A percentile compares a stretch with the other conserved stretches of the same genome.
phyloP scores from a whole-genome alignment of 2,797 vertebrate species.

The Pachyuromys duprasi region DNA sequence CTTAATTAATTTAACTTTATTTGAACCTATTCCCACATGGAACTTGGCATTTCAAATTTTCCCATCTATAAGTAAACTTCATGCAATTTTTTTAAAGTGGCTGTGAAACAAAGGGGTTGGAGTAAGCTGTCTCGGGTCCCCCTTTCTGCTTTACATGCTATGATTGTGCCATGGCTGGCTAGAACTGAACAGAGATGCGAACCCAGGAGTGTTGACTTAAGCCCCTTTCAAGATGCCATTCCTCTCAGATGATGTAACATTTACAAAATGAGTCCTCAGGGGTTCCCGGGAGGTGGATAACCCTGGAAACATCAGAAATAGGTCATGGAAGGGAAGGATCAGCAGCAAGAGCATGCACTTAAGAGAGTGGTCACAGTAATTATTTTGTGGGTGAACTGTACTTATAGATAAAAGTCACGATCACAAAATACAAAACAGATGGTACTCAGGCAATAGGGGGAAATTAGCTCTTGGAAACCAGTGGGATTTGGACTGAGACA shows the following conservation, averaged over 20 bases:
- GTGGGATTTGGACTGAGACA: constrained; percentile 63
- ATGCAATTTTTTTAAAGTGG: not conserved
- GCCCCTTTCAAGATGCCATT: constrained; percentile 55
- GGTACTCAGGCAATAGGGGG: constrained; percentile 47
- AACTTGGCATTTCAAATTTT: constrained; percentile 50
- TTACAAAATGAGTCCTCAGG: constrained; percentile 69
- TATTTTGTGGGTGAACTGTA: constrained; percentile 72
- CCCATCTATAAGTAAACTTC: constrained; percentile 42
- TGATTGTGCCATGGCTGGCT: constrained; percentile 2
- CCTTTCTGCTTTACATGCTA: constrained; percentile 39
- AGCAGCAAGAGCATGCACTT: constrained; percentile 58
- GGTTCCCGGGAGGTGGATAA: constrained; percentile 56
- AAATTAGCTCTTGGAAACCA: constrained; percentile 67
- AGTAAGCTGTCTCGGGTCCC: constrained; percentile 10
- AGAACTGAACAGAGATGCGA: constrained; percentile 30
- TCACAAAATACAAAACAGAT: constrained; percentile 78
- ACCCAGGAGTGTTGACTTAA: constrained; percentile 54
- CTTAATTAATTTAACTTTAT: constrained; percentile 70
- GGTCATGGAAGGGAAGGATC: constrained; percentile 59
- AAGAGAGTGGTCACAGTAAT: constrained; percentile 72
- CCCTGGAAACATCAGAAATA: constrained; percentile 65
- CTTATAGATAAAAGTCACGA: constrained; percentile 76
- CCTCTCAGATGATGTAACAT: constrained; percentile 71
- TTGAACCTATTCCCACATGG: constrained; percentile 50
- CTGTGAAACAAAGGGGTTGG: constrained; percentile 27